Evolutionary conservation across 2,113 vertebrate species (phyloP), one percentile per base, ranked within the genome.

Genomic region (Ptychochromis oligacanthus): DNA sequence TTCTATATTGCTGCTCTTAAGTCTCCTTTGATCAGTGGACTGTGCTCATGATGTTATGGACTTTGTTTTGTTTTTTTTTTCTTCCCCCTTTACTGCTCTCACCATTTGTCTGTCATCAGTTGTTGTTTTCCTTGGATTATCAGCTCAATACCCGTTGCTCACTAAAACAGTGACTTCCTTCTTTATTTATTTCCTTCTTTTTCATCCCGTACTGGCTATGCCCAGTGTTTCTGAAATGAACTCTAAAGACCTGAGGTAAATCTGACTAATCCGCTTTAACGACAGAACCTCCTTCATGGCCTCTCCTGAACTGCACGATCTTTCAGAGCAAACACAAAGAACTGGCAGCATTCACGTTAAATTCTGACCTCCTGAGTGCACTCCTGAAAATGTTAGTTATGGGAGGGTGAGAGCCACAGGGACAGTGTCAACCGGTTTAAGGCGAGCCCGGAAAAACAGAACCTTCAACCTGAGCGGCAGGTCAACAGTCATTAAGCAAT

Each of bases 401-500:
- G 46, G 46, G 8, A 24, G 14, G 26, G 54, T 0, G 17, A 22
- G 22, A 46, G 43, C 11, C 60, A 54, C 38, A 10, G 15, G 76
- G 54, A 62, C 72, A 4, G 26, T 26, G 81, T 83, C n/a, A 67
- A 22, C 20, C 58, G 20, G 78, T 75, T 85, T 79, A 80, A 86
- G 81, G 83, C 6, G 43, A 62, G 17, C 1, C 28, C 4, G 22
- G 2, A 3, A 56, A 28, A 13, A 8, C 24, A 46, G 28, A 91
- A 80, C 81, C 85, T 90, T 84, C 82, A 86, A 43, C 82, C 62
- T 82, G 78, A 79, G 61, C 43, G 1, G 24, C 62, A 20, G 52
- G 38, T 64, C 22, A 60, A 20, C n/a, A 40, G 6, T n/a, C 12
- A 18, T 85, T 81, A 52, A 11, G 31, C 28, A 75, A 74, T 10